phyloP scores from a whole-genome alignment of 2,113 vertebrate genomes.

The Planiliza haematocheilus region DNA sequence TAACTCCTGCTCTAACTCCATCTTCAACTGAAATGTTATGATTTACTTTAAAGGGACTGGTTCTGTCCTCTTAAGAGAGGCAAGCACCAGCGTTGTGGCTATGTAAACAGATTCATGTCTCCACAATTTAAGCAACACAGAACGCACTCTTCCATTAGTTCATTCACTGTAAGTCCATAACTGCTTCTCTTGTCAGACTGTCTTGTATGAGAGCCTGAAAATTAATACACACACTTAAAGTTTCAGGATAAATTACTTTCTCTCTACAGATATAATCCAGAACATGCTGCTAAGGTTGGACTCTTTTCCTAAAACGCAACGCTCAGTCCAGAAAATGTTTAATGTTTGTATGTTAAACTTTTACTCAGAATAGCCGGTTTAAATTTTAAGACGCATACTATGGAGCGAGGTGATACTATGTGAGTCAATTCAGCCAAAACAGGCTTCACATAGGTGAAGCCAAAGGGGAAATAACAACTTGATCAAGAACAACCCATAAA shows the following conservation, averaged over 20 bases:
- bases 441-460: conserved; percentile 1
- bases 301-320: conserved; percentile 4
- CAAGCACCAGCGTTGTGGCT: not conserved
- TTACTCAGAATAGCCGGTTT: not conserved
- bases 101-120: not conserved
- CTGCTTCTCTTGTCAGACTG: conserved; percentile 44
- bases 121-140: not conserved
- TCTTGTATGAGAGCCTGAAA: conserved; percentile 22
- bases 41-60: too few relatives aligned
- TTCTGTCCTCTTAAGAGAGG: not conserved
- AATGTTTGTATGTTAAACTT: conserved; percentile 20
- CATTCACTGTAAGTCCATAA: conserved; percentile 49
- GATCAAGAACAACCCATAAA: too few relatives aligned
- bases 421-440: not conserved
- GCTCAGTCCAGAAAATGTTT: conserved; percentile 35
- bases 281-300: conserved; percentile 37
- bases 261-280: conserved; percentile 17
- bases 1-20: not conserved
- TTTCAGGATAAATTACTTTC: conserved; percentile 38
- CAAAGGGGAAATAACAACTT: not conserved
- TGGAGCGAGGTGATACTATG: not conserved
- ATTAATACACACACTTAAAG: conserved; percentile 40
- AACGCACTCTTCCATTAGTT: conserved; percentile 5
- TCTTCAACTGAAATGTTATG: too few relatives aligned
- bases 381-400: conserved; percentile 20